These are phyloP conservation scores for Lochmaea capreae DNA, from an alignment of 2,888 invertebrate genomes.

Conservation along the genomic window DNA sequence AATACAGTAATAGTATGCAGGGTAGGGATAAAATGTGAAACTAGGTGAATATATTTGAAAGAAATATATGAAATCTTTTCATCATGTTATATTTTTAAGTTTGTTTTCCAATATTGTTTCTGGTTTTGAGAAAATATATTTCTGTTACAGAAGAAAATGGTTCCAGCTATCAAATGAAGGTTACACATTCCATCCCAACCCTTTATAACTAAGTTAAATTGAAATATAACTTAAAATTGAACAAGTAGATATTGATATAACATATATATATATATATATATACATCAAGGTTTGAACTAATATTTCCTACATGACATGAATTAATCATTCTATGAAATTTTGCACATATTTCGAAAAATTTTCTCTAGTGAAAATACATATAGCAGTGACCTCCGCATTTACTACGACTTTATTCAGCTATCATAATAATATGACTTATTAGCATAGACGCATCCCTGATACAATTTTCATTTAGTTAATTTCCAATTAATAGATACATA, in stretches of 20 bases:
- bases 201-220: not conserved
- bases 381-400: constrained; percentile 1
- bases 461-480: not conserved
- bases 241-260: not conserved
- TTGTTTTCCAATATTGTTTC: not conserved
- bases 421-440: not conserved
- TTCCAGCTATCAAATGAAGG: not conserved
- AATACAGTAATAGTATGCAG: not conserved
- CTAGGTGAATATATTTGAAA: not conserved
- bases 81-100: not conserved
- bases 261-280: not conserved
- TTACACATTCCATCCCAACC: not conserved
- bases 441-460: not conserved
- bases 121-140: not conserved
- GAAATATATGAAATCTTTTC: too few relatives aligned
- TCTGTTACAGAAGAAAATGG: too few relatives aligned
- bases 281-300: not conserved
- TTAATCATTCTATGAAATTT: not conserved
- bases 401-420: not conserved
- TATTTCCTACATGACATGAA: not conserved
- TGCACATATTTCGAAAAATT: not conserved
- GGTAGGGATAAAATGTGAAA: not conserved
- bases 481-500: not conserved
- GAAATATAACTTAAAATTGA: not conserved
- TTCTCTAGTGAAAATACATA: not conserved